These are phyloP conservation scores for Ardeotis arabs DNA, from an alignment of 2,113 vertebrate genomes.

Conservation along the genomic window DNA sequence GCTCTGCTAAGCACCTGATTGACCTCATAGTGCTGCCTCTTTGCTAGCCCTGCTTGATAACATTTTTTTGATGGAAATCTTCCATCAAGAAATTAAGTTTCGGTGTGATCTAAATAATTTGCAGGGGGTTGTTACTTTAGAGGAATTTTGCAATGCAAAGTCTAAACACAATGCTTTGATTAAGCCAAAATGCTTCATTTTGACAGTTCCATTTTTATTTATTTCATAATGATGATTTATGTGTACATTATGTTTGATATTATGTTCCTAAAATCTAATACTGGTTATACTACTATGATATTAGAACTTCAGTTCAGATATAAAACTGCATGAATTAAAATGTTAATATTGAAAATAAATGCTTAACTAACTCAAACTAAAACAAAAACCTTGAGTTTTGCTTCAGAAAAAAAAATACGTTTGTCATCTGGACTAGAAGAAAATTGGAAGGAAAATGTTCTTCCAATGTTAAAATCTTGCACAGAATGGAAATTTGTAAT, in stretches of 20 bases:
- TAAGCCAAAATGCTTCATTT: constrained; percentile 8
- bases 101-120: not conserved
- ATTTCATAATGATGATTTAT: constrained; percentile 29
- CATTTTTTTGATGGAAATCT: constrained; percentile 23
- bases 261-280: constrained; percentile 23
- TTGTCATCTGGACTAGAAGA: not conserved
- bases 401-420: not conserved
- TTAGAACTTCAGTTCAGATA: not conserved
- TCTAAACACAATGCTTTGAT: not conserved
- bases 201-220: constrained; percentile 49
- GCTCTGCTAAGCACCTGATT: not conserved
- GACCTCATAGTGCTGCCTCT: not conserved
- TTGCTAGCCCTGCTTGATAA: not conserved
- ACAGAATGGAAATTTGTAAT: not conserved
- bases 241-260: not conserved
- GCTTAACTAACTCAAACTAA: not conserved
- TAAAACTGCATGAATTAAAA: not conserved
- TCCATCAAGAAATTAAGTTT: not conserved
- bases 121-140: not conserved
- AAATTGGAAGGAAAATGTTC: not conserved
- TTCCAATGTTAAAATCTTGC: not conserved
- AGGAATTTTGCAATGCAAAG: not conserved
- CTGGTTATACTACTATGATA: not conserved
- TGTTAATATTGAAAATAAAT: not conserved
- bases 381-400: not conserved